These are phyloP conservation scores for Drosophila bipectinata DNA, from an alignment of 1,140 invertebrate genomes.

Conservation along the genomic window DNA sequence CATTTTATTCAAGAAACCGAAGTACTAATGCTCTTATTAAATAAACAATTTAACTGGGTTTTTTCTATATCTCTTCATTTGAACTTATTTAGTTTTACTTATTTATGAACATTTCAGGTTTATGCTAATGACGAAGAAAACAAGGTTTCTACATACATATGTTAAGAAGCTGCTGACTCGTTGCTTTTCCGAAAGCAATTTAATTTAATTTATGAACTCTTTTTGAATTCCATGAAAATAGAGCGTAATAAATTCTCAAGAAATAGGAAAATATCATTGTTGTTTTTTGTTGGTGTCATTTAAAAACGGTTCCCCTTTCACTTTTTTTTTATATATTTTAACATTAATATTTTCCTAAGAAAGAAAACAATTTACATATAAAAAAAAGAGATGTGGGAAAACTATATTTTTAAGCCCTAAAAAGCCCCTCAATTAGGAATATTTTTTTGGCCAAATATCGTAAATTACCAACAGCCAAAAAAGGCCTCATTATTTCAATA, in stretches of 20 bases:
- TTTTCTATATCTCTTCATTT: too few relatives aligned
- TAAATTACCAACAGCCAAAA: too few relatives aligned
- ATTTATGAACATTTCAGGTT: too few relatives aligned
- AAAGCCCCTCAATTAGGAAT: too few relatives aligned
- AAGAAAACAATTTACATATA: too few relatives aligned
- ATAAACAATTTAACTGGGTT: too few relatives aligned
- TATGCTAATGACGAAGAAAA: background rate
- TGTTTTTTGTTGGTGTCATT: background rate
- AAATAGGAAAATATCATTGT: background rate
- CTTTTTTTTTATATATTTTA: too few relatives aligned
- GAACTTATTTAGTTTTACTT: too few relatives aligned
- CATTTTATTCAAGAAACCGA: background rate
- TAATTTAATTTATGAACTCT: background rate
- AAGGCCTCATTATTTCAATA: background rate
- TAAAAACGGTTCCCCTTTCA: background rate
- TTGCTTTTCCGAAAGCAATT: background rate
- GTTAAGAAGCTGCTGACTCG: background rate
- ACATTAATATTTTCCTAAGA: too few relatives aligned
- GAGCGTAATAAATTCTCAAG: background rate
- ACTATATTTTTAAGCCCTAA: too few relatives aligned
- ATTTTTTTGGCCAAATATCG: too few relatives aligned
- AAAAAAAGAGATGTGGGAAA: too few relatives aligned
- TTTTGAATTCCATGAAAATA: background rate
- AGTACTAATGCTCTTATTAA: slow-evolving; percentile 11
- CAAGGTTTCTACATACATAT: background rate